Percentiles rank a stretch among this genome's conserved stretches.
These are phyloP conservation scores for Clivina fossor DNA, from an alignment of 2,888 invertebrate species.

Conservation along the genomic window DNA sequence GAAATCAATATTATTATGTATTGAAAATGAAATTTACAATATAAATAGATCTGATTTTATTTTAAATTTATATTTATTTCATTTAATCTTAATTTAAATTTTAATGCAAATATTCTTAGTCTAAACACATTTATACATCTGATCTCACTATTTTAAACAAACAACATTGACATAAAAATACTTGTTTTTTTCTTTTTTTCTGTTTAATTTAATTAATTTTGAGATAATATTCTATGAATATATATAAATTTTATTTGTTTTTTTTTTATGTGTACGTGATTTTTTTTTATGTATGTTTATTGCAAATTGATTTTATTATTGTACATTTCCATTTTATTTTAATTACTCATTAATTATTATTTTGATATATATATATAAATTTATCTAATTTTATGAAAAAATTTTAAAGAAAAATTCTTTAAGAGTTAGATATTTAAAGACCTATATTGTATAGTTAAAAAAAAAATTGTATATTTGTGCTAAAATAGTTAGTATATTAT, in stretches of 20 bases:
- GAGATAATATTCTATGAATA: conserved; percentile 10
- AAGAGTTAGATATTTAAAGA: conserved; percentile 23
- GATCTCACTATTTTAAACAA: neutral
- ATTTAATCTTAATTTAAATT: neutral
- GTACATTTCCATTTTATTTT: conserved; percentile 19
- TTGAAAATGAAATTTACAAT: neutral
- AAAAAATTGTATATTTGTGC: conserved; percentile 27
- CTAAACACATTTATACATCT: neutral
- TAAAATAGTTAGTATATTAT: conserved; percentile 19
- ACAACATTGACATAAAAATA: neutral
- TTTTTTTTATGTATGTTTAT: no score
- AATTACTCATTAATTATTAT: conserved; percentile 10
- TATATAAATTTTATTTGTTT: conserved; percentile 5
- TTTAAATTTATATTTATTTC: neutral
- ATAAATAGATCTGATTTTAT: neutral
- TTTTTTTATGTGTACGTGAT: conserved; percentile 15
- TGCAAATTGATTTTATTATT: conserved; percentile 12
- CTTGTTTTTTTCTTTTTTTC: neutral
- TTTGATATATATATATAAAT: conserved; percentile 22
- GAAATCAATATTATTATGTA: neutral
- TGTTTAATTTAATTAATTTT: no score
- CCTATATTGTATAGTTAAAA: conserved; percentile 19
- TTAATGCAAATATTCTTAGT: neutral
- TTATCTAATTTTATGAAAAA: conserved; percentile 14
- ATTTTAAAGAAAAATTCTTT: conserved; percentile 7